A percentile compares a stretch with the other conserved stretches of the same genome.
Conservation (phyloP, 2,888 invertebrate species). For the Keiferia lycopersicella region DNA sequence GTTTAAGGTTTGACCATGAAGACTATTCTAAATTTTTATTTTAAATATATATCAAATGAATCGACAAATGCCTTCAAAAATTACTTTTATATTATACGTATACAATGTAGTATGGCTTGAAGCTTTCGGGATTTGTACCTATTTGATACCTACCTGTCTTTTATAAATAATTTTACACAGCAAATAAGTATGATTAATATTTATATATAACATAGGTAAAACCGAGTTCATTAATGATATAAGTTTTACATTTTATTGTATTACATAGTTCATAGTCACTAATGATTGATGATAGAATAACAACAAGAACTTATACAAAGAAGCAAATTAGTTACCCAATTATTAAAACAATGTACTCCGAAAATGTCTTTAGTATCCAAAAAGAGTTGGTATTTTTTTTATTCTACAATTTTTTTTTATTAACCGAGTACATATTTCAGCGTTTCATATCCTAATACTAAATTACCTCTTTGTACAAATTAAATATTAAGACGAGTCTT, state of each 20-base stretch:
- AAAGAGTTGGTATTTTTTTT: not conserved
- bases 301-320: slow-evolving; percentile 41
- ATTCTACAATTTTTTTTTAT: not conserved
- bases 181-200: slow-evolving; percentile 44
- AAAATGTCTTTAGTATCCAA: not conserved
- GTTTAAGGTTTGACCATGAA: slow-evolving; percentile 54
- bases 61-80: slow-evolving; percentile 45
- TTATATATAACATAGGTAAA: slow-evolving; percentile 21
- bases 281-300: slow-evolving; percentile 37
- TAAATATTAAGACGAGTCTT: slow-evolving; percentile 64
- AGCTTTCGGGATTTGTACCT: slow-evolving; percentile 62
- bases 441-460: not conserved
- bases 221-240: slow-evolving; percentile 16
- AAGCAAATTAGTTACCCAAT: not conserved
- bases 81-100: slow-evolving; percentile 45
- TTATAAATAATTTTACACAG: slow-evolving; percentile 53
- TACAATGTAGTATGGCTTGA: slow-evolving; percentile 54
- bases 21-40: slow-evolving; percentile 33
- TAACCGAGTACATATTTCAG: not conserved
- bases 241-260: slow-evolving; percentile 15
- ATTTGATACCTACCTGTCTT: slow-evolving; percentile 64
- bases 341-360: not conserved
- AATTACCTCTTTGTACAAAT: slow-evolving; percentile 41
- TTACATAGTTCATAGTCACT: slow-evolving; percentile 15
- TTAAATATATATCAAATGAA: slow-evolving; percentile 52